Conservation (phyloP, 2,113 vertebrate species). For the Diadophis punctatus region DNA sequence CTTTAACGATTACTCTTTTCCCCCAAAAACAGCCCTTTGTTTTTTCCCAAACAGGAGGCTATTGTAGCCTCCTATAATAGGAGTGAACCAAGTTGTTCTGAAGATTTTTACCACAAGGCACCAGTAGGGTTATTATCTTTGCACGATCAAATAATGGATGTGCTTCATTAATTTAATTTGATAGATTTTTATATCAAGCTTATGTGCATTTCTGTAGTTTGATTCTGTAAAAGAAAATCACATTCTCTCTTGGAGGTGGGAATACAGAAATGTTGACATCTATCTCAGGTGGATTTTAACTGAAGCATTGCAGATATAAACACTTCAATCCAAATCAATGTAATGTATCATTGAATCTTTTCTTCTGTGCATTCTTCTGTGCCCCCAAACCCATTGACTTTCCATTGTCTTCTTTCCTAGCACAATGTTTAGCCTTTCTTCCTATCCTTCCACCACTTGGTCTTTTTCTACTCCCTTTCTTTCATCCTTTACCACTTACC, state of each 20-base stretch:
- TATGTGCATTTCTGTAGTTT: neutral
- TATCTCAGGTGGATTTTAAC: neutral
- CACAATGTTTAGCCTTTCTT: neutral
- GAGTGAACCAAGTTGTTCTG: neutral
- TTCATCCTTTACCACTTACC: neutral
- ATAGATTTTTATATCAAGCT: constrained; percentile 12
- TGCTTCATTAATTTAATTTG: constrained; percentile 14
- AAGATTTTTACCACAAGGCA: constrained; percentile 19
- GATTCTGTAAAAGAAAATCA: neutral
- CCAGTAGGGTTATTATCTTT: neutral
- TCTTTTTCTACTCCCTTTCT: neutral
- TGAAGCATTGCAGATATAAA: neutral
- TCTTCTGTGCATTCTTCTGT: neutral
- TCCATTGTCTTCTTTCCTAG: neutral
- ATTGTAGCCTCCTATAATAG: neutral
- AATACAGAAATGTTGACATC: neutral
- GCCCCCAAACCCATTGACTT: neutral
- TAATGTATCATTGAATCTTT: neutral
- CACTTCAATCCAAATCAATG: neutral
- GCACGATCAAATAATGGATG: neutral
- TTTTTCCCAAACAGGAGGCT: neutral
- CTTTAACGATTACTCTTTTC: neutral
- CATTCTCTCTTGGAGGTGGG: neutral
- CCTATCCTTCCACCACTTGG: neutral
- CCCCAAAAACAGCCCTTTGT: neutral